Evolutionary conservation across 2,113 vertebrate species (phyloP).

Genomic region (Peucedramus taeniatus): DNA sequence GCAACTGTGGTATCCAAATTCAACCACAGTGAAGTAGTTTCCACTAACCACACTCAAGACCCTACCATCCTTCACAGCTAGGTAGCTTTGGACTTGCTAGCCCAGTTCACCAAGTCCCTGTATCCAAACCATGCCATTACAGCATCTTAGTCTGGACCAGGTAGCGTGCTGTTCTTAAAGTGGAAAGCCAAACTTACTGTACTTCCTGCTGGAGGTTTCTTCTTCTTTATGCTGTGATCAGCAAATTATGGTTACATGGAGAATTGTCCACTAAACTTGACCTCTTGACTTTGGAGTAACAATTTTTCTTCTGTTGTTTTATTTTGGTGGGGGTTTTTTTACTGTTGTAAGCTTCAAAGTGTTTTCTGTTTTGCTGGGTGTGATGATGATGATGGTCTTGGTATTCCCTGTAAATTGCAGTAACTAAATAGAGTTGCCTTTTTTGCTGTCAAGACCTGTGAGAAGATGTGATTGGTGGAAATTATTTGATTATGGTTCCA

Average conservation of each 20-base stretch:
- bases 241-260: neutral
- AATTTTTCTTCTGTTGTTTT: neutral
- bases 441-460: neutral
- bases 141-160: neutral
- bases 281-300: neutral
- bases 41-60: neutral
- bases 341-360: neutral
- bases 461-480: neutral
- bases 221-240: neutral
- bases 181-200: neutral
- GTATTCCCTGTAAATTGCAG: neutral
- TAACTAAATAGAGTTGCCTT: neutral
- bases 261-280: neutral
- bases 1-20: no score
- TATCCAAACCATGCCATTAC: neutral
- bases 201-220: neutral
- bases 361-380: neutral
- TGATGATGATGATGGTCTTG: neutral
- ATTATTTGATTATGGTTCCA: neutral
- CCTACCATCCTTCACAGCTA: neutral
- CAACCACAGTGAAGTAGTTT: neutral
- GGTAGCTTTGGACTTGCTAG: neutral
- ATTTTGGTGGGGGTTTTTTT: neutral
- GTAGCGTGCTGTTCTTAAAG: neutral
- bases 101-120: neutral